Percentiles rank a stretch among this genome's conserved stretches.
Conservation (phyloP, 30 jellyfish, hydroid and myxozoan species). For the Phacellophora camtschatica region DNA sequence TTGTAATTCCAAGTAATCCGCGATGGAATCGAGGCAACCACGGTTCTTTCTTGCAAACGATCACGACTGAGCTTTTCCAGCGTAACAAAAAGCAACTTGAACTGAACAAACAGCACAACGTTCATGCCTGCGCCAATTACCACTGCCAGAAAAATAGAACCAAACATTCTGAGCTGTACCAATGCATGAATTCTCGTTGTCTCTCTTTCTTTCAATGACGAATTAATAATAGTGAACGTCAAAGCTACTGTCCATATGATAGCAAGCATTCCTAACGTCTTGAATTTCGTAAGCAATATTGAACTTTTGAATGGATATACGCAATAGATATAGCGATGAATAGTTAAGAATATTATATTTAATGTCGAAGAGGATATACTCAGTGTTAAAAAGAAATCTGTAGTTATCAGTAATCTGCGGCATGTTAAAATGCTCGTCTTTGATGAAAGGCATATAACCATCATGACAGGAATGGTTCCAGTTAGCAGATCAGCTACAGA, state of each 20-base stretch:
- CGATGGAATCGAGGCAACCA: neutral
- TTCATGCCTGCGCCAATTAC: neutral
- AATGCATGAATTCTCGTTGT: neutral
- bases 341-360: neutral
- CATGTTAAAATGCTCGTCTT: neutral
- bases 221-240: neutral
- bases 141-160: neutral
- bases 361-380: neutral
- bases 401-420: neutral
- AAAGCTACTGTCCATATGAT: neutral
- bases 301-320: neutral
- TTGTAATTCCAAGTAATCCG: too few species aligned
- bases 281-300: neutral
- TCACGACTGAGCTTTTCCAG: neutral
- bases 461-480: neutral
- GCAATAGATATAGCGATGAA: neutral
- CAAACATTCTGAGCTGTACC: neutral
- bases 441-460: neutral
- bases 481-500: neutral
- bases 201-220: neutral
- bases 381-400: neutral
- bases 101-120: neutral
- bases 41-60: neutral
- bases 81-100: neutral
- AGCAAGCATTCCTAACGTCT: neutral